A percentile compares a stretch with the other conserved stretches of the same genome.
These are phyloP conservation scores for Hydriomena furcata DNA, from an alignment of 2,888 invertebrate species.

Conservation along the genomic window DNA sequence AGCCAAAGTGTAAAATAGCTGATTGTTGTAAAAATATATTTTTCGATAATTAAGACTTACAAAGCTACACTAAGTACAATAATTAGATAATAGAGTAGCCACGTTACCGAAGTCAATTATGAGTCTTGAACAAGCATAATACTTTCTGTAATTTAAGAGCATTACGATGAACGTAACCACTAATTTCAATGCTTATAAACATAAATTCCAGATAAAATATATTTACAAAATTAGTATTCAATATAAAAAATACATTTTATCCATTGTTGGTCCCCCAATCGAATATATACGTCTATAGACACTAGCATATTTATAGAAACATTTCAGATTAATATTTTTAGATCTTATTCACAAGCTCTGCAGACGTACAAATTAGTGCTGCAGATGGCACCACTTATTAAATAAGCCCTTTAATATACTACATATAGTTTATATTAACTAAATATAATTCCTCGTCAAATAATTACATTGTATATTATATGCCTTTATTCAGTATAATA, in stretches of 20 bases:
- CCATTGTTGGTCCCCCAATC: background rate
- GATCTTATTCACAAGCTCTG: background rate
- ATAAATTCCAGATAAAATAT: background rate
- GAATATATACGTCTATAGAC: background rate
- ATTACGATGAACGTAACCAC: slow-evolving; percentile 3
- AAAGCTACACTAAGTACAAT: slow-evolving; percentile 75
- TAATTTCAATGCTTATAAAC: too few species aligned
- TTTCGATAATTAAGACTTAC: slow-evolving; percentile 47
- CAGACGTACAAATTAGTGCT: background rate
- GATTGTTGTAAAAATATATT: slow-evolving; percentile 33
- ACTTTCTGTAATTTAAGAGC: slow-evolving; percentile 29
- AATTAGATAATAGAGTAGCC: slow-evolving; percentile 63
- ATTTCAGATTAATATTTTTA: slow-evolving; percentile 1
- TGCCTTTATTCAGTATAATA: too few species aligned
- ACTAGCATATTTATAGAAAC: background rate
- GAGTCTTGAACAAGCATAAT: slow-evolving; percentile 50
- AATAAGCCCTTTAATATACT: background rate
- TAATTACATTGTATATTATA: slow-evolving; percentile 7
- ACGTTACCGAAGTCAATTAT: slow-evolving; percentile 74
- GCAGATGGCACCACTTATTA: slow-evolving; percentile 2
- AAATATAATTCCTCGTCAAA: slow-evolving; percentile 8
- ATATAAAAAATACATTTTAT: background rate
- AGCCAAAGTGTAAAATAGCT: slow-evolving; percentile 35
- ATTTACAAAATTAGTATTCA: background rate
- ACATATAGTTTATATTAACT: slow-evolving; percentile 13